These are phyloP conservation scores for Drosophila yooni DNA, from an alignment of 2,888 invertebrate genomes.

Conservation along the genomic window DNA sequence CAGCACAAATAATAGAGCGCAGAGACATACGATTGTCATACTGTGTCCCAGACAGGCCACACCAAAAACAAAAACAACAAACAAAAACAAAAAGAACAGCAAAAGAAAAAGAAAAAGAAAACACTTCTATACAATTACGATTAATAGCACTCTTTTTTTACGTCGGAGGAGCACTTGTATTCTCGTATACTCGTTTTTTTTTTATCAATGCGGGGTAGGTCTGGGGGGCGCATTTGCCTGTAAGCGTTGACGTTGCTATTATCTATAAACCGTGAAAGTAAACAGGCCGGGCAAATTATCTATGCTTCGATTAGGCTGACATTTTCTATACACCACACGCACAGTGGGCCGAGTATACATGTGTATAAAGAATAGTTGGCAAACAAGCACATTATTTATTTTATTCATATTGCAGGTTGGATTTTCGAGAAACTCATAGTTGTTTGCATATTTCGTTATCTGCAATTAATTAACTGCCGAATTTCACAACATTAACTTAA, in stretches of 20 bases:
- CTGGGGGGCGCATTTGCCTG: conserved; percentile 39
- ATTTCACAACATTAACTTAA: not conserved
- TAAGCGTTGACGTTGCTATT: conserved; percentile 53
- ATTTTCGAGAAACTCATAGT: not conserved
- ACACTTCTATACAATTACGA: conserved; percentile 54
- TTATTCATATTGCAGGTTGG: not conserved
- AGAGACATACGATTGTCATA: conserved; percentile 35
- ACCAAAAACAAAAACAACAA: conserved; percentile 1
- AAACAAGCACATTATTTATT: not conserved
- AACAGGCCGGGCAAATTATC: conserved; percentile 74
- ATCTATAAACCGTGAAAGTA: conserved; percentile 74
- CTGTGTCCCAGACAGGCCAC: conserved; percentile 36
- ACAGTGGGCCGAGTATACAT: conserved; percentile 42
- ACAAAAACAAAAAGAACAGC: not conserved
- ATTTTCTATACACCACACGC: conserved; percentile 28
- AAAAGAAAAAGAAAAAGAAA: not conserved
- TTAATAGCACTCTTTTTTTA: conserved; percentile 50
- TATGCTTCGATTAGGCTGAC: conserved; percentile 68
- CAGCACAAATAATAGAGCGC: conserved; percentile 29
- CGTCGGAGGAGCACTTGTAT: conserved; percentile 32
- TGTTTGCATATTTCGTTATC: not conserved
- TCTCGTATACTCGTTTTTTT: conserved; percentile 15
- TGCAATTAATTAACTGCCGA: not conserved
- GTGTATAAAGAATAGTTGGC: not conserved
- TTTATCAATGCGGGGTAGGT: conserved; percentile 63